phyloP scores from a whole-genome alignment of 1,140 invertebrate genomes.

The Euura lappo region DNA sequence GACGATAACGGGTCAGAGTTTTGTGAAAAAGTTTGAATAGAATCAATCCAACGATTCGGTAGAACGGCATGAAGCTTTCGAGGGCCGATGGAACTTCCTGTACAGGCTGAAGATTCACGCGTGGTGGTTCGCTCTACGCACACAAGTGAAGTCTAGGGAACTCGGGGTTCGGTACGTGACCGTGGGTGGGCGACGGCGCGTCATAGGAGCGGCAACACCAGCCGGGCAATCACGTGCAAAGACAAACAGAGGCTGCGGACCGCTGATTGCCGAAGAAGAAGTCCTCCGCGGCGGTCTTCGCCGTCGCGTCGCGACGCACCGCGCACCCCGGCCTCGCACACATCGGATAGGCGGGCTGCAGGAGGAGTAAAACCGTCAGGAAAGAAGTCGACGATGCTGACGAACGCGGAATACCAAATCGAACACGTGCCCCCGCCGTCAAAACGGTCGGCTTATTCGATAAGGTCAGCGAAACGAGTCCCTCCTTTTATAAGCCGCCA shows the following conservation, averaged over 20 bases:
- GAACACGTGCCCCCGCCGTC: slow-evolving; percentile 19
- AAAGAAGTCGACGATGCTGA: slow-evolving; percentile 14
- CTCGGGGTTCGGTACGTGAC: neutral
- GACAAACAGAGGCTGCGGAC: slow-evolving; percentile 50
- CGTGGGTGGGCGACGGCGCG: slow-evolving; percentile 36
- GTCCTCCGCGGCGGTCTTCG: neutral
- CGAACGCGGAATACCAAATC: slow-evolving; percentile 43
- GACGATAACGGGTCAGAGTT: too few relatives aligned
- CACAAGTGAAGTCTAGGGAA: too few relatives aligned
- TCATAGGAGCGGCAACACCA: slow-evolving; percentile 4
- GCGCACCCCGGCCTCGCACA: neutral
- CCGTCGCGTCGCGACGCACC: neutral
- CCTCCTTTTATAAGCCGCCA: neutral
- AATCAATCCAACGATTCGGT: too few relatives aligned
- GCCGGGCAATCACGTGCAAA: slow-evolving; percentile 51
- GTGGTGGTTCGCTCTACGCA: neutral
- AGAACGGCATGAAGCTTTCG: neutral
- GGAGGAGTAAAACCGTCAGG: neutral
- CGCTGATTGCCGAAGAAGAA: slow-evolving; percentile 41
- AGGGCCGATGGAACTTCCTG: neutral
- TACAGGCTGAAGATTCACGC: neutral
- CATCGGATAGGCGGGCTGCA: neutral
- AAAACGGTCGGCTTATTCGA: slow-evolving; percentile 11
- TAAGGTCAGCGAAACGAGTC: neutral
- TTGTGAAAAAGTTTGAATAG: too few relatives aligned